A percentile compares a stretch with the other conserved stretches of the same genome.
These are phyloP conservation scores for Acanthochromis polyacanthus DNA, from an alignment of 2,113 vertebrate species.

Conservation along the genomic window DNA sequence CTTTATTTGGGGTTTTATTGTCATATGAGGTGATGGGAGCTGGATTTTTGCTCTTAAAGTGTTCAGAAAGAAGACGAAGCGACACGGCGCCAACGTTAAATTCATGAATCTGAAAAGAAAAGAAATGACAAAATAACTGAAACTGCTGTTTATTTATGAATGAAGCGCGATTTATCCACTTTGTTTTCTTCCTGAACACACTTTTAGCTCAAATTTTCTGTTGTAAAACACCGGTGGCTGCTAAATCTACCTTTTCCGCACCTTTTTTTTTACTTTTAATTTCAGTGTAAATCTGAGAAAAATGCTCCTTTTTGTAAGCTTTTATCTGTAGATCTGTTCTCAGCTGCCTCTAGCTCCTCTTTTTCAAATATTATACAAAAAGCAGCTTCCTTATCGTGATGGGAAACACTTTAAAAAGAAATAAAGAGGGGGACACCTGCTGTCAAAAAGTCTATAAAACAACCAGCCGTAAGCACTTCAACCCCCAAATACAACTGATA, in stretches of 20 bases:
- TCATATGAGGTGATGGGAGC: neutral
- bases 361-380: constrained; percentile 18
- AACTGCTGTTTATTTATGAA: too few relatives aligned
- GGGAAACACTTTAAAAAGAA: neutral
- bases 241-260: neutral
- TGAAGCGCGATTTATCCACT: neutral
- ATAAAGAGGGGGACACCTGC: neutral
- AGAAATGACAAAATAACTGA: too few relatives aligned
- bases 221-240: constrained; percentile 26
- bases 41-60: too few relatives aligned
- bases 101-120: neutral
- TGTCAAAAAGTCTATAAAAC: neutral
- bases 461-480: neutral
- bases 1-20: neutral
- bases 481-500: neutral
- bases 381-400: neutral
- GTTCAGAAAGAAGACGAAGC: constrained; percentile 5
- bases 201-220: neutral
- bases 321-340: too few relatives aligned
- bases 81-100: too few relatives aligned
- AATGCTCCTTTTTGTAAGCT: too few relatives aligned
- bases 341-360: too few relatives aligned
- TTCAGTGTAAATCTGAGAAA: neutral
- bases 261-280: neutral
- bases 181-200: neutral